Evolutionary conservation across 1,140 invertebrate genomes (phyloP), one percentile per base, ranked within the genome.

Genomic region (Lasaia peninsularis): DNA sequence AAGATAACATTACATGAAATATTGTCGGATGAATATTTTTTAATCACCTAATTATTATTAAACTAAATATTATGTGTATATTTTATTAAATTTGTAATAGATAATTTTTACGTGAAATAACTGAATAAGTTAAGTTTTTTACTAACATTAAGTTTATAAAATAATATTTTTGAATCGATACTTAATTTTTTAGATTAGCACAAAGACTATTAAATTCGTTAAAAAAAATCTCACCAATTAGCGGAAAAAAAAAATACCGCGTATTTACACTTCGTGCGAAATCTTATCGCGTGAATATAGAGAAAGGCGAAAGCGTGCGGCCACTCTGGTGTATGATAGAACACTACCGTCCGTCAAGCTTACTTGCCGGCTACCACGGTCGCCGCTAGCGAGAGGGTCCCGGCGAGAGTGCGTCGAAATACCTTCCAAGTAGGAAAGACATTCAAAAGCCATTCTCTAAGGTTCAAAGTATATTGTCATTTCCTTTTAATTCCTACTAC

Each of bases 281-380:
- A 5, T 20, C 8, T 5, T 48, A 48, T 24, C 16, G n/a, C 11
- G 18, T 48, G 7, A 18, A 18, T 10, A 9, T 21, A 20, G 44
- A 16, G 44, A 24, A 48, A 24, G 44, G 18, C 18, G 44, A 48
- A 48, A 48, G 44, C 44, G 44, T 48, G 18, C 44, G n/a, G 20
- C 20, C n/a, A 5, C 44, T n/a, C 44, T 10, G 44, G 18, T n/a
- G 44, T 48, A 48, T 20, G 20, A 48, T 48, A 48, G 44, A 21
- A 10, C 18, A 48, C 44, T 48, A 48, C 16, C 40, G 9, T 6
- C 18, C 44, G 18, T 2, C 44, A 21, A 40, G 37, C 18, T 40
- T 40, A 40, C 35, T 40, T 40, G 37, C n/a, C 14, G 37, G 18
- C 37, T 40, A 11, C 18, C 40, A 48, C 11, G 18, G 20, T 21